Conservation (phyloP, 2,113 vertebrate species). For the Otolemur garnettii region DNA sequence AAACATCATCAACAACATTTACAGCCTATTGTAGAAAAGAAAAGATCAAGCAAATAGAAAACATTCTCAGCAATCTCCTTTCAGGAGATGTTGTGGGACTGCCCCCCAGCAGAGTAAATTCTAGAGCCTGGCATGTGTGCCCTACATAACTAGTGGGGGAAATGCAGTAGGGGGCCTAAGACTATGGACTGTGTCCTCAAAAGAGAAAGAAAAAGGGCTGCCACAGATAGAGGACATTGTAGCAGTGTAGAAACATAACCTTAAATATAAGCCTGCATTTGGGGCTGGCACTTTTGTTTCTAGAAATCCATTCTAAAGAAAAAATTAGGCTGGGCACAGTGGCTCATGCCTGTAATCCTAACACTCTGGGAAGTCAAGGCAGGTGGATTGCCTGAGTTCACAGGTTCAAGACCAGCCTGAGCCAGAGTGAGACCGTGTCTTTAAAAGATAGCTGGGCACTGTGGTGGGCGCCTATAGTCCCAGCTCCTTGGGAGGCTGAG, state of each 20-base stretch:
- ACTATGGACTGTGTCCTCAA: background rate
- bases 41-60: background rate
- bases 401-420: too few relatives aligned
- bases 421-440: too few relatives aligned
- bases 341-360: too few relatives aligned
- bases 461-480: too few relatives aligned
- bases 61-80: background rate
- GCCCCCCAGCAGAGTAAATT: background rate
- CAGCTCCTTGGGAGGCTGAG: too few relatives aligned
- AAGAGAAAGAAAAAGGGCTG: background rate
- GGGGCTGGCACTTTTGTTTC: background rate
- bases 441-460: too few relatives aligned
- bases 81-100: background rate
- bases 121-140: background rate
- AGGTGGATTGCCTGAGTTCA: too few relatives aligned
- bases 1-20: background rate
- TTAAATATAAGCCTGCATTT: background rate
- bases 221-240: background rate
- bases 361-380: too few relatives aligned
- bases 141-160: background rate
- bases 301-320: background rate
- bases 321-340: too few relatives aligned
- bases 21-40: background rate
- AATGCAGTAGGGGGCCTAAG: fast-evolving
- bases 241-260: background rate